Evolutionary conservation across 2,888 invertebrate species (phyloP), one percentile per base, ranked within the genome.

Genomic region (Byasa hedistus): DNA sequence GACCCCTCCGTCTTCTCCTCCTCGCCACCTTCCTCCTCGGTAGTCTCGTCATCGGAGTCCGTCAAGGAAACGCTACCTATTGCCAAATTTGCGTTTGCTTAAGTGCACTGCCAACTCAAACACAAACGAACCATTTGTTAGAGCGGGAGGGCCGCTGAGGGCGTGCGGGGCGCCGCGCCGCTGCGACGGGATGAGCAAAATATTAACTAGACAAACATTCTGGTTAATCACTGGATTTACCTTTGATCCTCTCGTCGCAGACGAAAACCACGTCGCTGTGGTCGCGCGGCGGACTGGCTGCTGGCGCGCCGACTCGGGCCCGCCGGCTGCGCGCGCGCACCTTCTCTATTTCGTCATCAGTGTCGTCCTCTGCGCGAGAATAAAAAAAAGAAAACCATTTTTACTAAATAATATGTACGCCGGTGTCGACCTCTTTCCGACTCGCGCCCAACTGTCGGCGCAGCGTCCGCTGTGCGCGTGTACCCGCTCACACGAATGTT

Each of bases 301-400:
- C 32, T 10, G 10, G 24, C 36, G 51, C 23, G 56, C 51, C 15
- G 39, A 61, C 59, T 68, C 67, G 44, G 55, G 71, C 75, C 61
- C 68, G 77, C 69, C 82, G 82, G 70, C 19, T 80, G 76, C 21
- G 36, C 51, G 78, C 73, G 60, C 75, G 77, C 1, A 86, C 92
- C 82, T 83, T 87, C 73, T 93, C 91, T 60, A 94, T 92, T 78
- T 94, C 94, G 71, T 94, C 94, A 72, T 95, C 94, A 0, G 61
- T 65, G 39, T 65, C 65, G 32, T 5, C 56, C 7, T 21, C 65
- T 94, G 27, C 85, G 79, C 68, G 10, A 1, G 10, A 1, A 10
- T 10, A 7, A 32, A 32, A 32, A 32, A 32, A 32, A 32, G 32
- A 32, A 32, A 32, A 32, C 0, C 0, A 1, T 32, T 32, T 10